Conservation (phyloP, 2,113 vertebrate species). For the Hypocryptadius cinnamomeus region DNA sequence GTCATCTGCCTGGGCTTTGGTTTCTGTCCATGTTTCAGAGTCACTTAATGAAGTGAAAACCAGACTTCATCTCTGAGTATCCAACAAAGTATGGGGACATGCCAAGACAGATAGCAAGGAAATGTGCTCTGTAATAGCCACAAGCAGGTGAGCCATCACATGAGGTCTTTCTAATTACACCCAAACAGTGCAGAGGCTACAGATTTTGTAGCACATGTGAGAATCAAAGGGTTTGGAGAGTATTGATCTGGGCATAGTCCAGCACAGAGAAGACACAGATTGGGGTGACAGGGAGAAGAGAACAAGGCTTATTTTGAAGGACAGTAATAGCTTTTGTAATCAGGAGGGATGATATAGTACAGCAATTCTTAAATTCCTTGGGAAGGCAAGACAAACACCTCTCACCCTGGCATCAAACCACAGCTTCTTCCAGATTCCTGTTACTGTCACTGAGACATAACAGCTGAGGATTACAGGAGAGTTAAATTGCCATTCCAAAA, state of each 20-base stretch:
- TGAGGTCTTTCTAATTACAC: background rate
- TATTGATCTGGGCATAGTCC: background rate
- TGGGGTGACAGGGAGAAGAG: background rate
- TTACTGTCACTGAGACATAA: background rate
- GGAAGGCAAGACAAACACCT: background rate
- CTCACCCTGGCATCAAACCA: background rate
- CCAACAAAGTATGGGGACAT: background rate
- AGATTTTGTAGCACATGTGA: background rate
- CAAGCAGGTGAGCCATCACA: background rate
- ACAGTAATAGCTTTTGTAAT: background rate
- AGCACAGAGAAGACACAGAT: background rate
- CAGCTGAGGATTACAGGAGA: background rate
- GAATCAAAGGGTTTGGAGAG: background rate
- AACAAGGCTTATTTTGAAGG: background rate
- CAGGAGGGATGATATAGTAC: background rate
- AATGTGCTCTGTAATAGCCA: background rate
- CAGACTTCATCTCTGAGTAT: background rate
- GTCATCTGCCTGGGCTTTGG: conserved; percentile 13
- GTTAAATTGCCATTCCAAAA: background rate
- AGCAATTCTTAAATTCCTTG: background rate
- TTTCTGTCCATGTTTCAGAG: background rate
- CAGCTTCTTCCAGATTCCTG: background rate
- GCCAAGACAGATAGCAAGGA: background rate
- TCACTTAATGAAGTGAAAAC: background rate
- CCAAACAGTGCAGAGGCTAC: background rate